A percentile compares a stretch with the other conserved stretches of the same genome.
Conservation (phyloP, 2,888 invertebrate genomes). For the Ctena decussata region DNA sequence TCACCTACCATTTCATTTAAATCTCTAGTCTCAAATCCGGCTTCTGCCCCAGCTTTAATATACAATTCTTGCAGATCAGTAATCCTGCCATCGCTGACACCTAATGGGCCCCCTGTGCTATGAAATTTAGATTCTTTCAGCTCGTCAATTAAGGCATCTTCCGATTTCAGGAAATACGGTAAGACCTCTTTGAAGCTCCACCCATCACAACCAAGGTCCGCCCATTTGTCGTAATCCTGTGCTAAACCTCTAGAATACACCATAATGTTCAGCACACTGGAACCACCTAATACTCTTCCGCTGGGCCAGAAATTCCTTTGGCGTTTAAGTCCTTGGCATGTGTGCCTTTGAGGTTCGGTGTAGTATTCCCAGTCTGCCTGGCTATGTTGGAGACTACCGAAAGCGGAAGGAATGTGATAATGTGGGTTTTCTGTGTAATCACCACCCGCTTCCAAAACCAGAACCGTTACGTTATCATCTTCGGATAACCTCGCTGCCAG, state of each 20-base stretch:
- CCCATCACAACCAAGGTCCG: neutral
- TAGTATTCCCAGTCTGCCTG: conserved; percentile 13
- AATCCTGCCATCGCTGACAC: conserved; percentile 65
- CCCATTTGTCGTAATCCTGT: conserved; percentile 12
- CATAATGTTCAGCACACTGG: conserved; percentile 1
- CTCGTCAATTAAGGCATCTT: neutral
- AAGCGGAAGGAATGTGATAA: conserved; percentile 8
- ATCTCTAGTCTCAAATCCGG: conserved; percentile 88
- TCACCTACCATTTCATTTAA: conserved; percentile 86
- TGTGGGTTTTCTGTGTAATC: neutral
- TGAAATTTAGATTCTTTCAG: conserved; percentile 67
- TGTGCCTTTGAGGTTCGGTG: conserved; percentile 11
- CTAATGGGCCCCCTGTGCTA: conserved; percentile 74
- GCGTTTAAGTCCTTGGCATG: neutral
- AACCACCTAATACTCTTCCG: conserved; percentile 16
- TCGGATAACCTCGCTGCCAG: conserved; percentile 18
- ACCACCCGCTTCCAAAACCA: conserved; percentile 20
- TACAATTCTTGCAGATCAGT: conserved; percentile 72
- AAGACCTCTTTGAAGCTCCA: conserved; percentile 16
- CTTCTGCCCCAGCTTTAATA: conserved; percentile 88
- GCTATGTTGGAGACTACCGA: neutral
- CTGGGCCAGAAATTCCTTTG: conserved; percentile 14
- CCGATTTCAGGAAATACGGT: conserved; percentile 26
- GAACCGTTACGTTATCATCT: neutral
- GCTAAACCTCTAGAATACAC: conserved; percentile 3